Percentiles rank a stretch among this genome's conserved stretches.
Evolutionary conservation across 92 coral and sea anemone genomes (phyloP).

Genomic region (Palythoa grandis): DNA sequence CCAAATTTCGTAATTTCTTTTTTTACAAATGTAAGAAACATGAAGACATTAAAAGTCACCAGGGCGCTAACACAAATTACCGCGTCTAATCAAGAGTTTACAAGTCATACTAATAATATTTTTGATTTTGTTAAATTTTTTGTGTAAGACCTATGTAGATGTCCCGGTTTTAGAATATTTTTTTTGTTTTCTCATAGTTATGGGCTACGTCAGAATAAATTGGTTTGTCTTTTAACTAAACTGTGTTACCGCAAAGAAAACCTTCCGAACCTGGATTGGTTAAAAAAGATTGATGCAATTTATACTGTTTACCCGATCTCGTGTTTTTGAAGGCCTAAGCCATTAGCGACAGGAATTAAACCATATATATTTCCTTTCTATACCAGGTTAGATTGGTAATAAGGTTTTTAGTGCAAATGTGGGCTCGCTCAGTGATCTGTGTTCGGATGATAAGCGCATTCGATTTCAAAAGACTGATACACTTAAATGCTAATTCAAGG

Average conservation of each 20-base stretch:
- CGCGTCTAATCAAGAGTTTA: not conserved
- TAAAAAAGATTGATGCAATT: not conserved
- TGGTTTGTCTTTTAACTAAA: not conserved
- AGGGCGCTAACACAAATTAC: not conserved
- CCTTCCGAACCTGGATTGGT: conserved; percentile 22
- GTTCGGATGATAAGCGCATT: not conserved
- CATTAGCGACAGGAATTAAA: not conserved
- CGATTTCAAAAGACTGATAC: not conserved
- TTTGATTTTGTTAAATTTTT: conserved; percentile 8
- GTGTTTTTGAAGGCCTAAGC: not conserved
- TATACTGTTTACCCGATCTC: conserved; percentile 17
- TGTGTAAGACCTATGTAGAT: not conserved
- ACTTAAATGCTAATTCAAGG: not conserved
- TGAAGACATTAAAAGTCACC: not conserved
- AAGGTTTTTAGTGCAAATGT: not conserved
- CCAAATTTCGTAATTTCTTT: not conserved
- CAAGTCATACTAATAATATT: not conserved
- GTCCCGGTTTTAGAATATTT: not conserved
- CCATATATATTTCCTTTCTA: not conserved
- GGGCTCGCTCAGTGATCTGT: not conserved
- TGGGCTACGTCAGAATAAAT: not conserved
- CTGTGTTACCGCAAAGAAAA: not conserved
- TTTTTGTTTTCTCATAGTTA: not conserved
- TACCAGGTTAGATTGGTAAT: not conserved
- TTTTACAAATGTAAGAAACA: not conserved